Conservation (phyloP, 2,888 invertebrate species). For the Euplagia quadripunctaria region DNA sequence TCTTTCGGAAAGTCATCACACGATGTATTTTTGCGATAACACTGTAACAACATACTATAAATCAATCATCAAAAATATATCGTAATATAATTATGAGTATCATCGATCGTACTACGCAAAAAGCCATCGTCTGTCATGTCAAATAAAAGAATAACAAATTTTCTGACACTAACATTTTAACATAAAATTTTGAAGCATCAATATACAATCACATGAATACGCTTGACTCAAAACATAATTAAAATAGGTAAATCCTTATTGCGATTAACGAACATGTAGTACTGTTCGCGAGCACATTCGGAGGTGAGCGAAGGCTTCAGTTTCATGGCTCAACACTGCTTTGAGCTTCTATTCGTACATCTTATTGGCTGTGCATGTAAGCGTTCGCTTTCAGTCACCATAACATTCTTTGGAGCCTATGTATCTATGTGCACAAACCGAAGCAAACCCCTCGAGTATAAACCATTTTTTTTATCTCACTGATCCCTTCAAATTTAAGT, state of each 20-base stretch:
- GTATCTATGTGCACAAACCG: neutral
- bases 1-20: neutral
- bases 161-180: neutral
- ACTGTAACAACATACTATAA: neutral
- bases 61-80: neutral
- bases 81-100: neutral
- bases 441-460: neutral
- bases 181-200: neutral
- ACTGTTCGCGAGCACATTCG: conserved; percentile 42
- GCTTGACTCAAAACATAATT: conserved; percentile 19
- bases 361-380: conserved; percentile 72
- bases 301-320: conserved; percentile 60
- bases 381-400: conserved; percentile 47
- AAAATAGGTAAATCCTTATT: conserved; percentile 25
- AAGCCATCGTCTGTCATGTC: neutral
- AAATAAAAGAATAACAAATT: neutral
- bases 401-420: conserved; percentile 18
- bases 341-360: conserved; percentile 66
- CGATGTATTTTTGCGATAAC: neutral
- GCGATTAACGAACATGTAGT: conserved; percentile 56
- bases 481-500: neutral
- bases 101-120: neutral
- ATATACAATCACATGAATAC: conserved; percentile 28
- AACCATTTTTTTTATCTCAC: neutral
- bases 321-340: conserved; percentile 66